These are phyloP conservation scores for Sylvilagus floridanus DNA, from an alignment of 2,797 vertebrate species.

Conservation along the genomic window DNA sequence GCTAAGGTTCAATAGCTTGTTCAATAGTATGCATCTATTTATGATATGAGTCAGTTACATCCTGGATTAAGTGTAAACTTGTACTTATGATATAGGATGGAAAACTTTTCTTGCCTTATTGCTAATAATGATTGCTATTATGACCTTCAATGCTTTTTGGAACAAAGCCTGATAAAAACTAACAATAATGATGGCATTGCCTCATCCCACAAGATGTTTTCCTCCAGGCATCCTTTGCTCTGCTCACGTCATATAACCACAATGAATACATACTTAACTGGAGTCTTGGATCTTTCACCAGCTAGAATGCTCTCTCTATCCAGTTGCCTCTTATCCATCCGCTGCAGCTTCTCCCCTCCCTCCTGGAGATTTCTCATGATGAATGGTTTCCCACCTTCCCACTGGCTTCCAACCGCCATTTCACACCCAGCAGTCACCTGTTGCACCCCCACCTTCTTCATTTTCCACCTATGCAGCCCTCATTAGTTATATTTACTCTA, in stretches of 20 bases:
- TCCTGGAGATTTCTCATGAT: accelerated
- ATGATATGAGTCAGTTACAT: not conserved
- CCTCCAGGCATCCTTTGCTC: not conserved
- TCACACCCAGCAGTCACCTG: accelerated
- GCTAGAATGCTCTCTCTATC: not conserved
- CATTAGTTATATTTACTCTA: not conserved
- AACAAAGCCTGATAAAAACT: not conserved
- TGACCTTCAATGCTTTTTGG: not conserved
- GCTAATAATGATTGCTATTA: not conserved
- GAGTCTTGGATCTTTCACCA: no score
- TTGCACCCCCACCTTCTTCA: not conserved
- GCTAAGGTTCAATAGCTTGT: not conserved
- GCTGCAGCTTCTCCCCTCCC: not conserved
- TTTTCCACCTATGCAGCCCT: accelerated
- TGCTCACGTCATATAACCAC: no score
- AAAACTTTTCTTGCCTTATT: not conserved
- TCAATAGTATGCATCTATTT: not conserved
- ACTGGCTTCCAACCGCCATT: accelerated
- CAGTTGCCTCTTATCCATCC: not conserved
- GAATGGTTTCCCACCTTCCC: not conserved
- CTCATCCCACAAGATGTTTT: not conserved
- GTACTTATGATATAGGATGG: not conserved
- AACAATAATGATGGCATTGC: not conserved
- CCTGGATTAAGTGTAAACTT: not conserved
- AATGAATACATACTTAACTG: not conserved